A percentile compares a stretch with the other conserved stretches of the same genome.
Conservation (phyloP, 2,888 invertebrate genomes). For the Harpalus rubripes region DNA sequence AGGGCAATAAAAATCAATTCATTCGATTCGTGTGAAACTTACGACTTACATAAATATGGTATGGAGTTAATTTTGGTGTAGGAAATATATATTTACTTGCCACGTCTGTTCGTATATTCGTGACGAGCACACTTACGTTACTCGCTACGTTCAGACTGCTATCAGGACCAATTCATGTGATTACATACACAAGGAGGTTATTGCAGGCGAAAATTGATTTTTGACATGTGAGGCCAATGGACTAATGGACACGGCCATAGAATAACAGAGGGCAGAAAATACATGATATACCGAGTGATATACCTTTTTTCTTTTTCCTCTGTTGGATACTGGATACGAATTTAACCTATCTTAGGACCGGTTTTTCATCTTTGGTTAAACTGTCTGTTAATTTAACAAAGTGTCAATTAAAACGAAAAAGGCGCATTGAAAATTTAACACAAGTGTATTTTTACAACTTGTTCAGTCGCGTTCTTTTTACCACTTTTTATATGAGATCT, state of each 20-base stretch:
- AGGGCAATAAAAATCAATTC: background rate
- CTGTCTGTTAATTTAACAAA: no score
- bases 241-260: background rate
- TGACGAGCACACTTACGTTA: slow-evolving; percentile 33
- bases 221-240: slow-evolving; percentile 37
- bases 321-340: no score
- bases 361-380: no score
- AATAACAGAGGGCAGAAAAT: background rate
- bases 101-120: slow-evolving; percentile 7
- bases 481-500: no score
- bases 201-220: slow-evolving; percentile 57
- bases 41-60: background rate
- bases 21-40: background rate
- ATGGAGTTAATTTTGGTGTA: background rate
- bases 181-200: slow-evolving; percentile 50
- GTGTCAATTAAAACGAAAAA: no score
- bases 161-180: slow-evolving; percentile 54
- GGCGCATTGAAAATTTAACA: no score
- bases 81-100: no score
- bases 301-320: no score
- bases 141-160: slow-evolving; percentile 26
- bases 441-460: no score
- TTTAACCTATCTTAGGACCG: no score
- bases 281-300: no score
- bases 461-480: no score